These are phyloP conservation scores for Sphecodes monilicornis DNA, from an alignment of 2,888 invertebrate species.

Conservation along the genomic window DNA sequence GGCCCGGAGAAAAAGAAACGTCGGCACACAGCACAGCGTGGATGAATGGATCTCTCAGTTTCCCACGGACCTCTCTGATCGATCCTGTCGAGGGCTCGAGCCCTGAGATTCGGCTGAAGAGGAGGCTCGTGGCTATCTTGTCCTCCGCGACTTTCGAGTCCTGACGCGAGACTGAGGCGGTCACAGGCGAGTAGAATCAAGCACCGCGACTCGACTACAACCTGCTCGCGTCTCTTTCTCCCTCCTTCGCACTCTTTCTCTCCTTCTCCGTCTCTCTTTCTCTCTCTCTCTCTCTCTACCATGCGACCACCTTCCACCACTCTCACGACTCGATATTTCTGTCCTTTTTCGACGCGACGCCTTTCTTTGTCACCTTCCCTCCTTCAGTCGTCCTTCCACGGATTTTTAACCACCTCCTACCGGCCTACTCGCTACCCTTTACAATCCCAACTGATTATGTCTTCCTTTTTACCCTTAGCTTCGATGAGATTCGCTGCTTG, in stretches of 20 bases:
- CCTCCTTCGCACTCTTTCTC: neutral
- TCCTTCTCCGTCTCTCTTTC: conserved; percentile 41
- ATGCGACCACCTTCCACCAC: neutral
- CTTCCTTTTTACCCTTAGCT: neutral
- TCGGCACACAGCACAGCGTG: conserved; percentile 26
- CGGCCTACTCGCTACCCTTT: neutral
- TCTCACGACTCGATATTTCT: neutral
- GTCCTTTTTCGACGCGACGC: conserved; percentile 40
- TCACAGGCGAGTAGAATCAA: conserved; percentile 46
- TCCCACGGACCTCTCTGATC: neutral
- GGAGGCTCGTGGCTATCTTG: conserved; percentile 23
- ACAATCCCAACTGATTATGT: neutral
- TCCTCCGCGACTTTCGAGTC: conserved; percentile 80
- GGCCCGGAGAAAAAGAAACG: neutral
- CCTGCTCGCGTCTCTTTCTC: conserved; percentile 46
- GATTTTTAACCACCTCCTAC: conserved; percentile 13
- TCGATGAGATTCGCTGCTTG: neutral
- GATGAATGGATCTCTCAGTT: neutral
- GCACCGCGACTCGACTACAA: conserved; percentile 30
- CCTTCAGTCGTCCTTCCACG: conserved; percentile 49
- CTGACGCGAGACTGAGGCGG: conserved; percentile 81
- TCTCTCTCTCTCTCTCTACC: conserved; percentile 36
- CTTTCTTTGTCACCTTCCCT: conserved; percentile 50
- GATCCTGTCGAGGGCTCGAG: neutral
- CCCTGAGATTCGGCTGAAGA: conserved; percentile 1